Evolutionary conservation across 2,797 vertebrate genomes (phyloP).

Genomic region (Hemibagrus guttatus): DNA sequence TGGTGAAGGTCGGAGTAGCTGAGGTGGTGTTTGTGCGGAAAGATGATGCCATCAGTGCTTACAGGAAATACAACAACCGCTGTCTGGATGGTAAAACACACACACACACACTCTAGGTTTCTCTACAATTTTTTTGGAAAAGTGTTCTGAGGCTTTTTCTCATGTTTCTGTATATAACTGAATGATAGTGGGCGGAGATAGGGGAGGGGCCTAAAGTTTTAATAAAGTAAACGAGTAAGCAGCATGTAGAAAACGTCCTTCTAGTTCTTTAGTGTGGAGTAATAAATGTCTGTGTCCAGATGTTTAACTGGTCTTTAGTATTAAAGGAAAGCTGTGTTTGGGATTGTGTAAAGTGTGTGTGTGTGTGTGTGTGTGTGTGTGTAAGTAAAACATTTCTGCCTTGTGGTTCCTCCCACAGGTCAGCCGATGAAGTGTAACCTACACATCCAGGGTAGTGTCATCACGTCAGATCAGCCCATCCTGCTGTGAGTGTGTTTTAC

Average conservation of each 20-base stretch:
- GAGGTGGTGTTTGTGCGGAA: slow-evolving; percentile 98
- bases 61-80: slow-evolving; percentile 98
- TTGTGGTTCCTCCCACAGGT: slow-evolving; percentile 69
- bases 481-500: slow-evolving; percentile 83
- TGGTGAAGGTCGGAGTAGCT: slow-evolving; percentile 90
- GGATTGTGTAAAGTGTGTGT: slow-evolving; percentile 1
- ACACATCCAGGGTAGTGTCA: slow-evolving; percentile 95
- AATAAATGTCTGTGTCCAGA: too few relatives aligned
- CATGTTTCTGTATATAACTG: too few relatives aligned
- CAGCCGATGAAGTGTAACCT: slow-evolving; percentile 99
- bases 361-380: not conserved
- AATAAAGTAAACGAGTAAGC: too few relatives aligned
- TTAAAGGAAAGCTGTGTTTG: not conserved
- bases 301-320: too few relatives aligned
- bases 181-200: too few relatives aligned
- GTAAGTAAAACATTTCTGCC: not conserved
- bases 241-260: too few relatives aligned
- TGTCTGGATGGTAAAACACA: slow-evolving; percentile 88
- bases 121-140: too few relatives aligned
- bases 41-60: slow-evolving; percentile 94
- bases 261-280: too few relatives aligned
- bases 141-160: too few relatives aligned
- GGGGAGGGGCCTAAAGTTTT: too few relatives aligned
- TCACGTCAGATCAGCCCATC: slow-evolving; percentile 98
- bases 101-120: slow-evolving; percentile 28